Conservation (phyloP, 2,888 invertebrate genomes). For the Ormyrus pomaceus region DNA sequence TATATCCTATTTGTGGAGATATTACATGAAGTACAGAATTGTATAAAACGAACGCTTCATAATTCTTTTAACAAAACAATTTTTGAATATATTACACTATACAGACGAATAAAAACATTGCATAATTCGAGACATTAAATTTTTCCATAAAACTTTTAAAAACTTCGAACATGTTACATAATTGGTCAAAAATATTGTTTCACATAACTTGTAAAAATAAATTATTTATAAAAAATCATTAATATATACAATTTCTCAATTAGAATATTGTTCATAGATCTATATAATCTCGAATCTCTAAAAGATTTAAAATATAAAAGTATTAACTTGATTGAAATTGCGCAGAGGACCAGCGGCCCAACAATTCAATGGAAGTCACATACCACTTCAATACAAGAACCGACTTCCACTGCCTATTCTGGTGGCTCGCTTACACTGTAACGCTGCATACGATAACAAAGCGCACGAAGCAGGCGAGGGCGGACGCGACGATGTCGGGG, state of each 20-base stretch:
- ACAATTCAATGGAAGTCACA: conserved; percentile 69
- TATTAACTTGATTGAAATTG: neutral
- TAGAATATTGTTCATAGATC: neutral
- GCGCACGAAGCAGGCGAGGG: neutral
- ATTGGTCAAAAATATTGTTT: neutral
- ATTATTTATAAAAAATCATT: conserved; percentile 22
- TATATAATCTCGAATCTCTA: neutral
- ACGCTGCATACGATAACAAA: conserved; percentile 7
- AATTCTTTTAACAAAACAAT: neutral
- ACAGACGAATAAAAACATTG: conserved; percentile 1
- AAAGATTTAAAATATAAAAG: too few species aligned
- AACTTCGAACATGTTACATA: neutral
- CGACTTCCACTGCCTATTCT: conserved; percentile 70
- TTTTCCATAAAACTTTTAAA: neutral
- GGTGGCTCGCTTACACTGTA: conserved; percentile 67
- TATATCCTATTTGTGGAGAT: neutral
- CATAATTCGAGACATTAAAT: neutral
- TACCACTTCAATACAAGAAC: conserved; percentile 69
- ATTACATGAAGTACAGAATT: too few species aligned
- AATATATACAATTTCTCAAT: neutral
- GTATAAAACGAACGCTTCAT: too few species aligned
- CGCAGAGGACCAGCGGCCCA: conserved; percentile 67
- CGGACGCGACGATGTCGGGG: conserved; percentile 60
- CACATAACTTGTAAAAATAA: conserved; percentile 24
- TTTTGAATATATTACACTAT: conserved; percentile 2